phyloP scores from a whole-genome alignment of 1,140 invertebrate genomes.

The Chironomus striatipennis region DNA sequence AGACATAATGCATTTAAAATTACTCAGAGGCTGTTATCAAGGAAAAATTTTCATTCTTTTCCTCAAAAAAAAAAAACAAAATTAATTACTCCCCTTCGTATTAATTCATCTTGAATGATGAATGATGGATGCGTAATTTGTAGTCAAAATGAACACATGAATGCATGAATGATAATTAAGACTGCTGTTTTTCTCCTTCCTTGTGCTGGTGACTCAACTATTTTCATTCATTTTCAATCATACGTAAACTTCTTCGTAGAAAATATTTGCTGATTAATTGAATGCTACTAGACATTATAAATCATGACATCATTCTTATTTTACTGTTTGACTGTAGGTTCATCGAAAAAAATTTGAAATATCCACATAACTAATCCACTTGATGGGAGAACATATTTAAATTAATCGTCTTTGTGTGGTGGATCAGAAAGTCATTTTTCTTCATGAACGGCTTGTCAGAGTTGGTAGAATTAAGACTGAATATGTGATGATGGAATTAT shows the following conservation, averaged over 20 bases:
- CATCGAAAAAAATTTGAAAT: conserved; percentile 1
- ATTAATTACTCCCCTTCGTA: too few species aligned
- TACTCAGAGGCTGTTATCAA: not conserved
- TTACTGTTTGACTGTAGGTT: not conserved
- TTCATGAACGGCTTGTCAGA: too few species aligned
- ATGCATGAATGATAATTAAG: not conserved
- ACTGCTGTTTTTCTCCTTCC: too few species aligned
- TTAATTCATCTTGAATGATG: not conserved
- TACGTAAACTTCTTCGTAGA: too few species aligned
- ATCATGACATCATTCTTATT: not conserved
- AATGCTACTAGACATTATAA: not conserved
- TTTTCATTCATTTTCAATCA: too few species aligned
- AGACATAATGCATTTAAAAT: not conserved
- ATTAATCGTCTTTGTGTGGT: not conserved
- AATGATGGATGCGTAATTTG: conserved; percentile 7
- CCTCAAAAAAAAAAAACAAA: too few species aligned
- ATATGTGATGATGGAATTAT: too few species aligned
- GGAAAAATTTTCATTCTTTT: not conserved
- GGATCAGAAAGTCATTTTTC: too few species aligned
- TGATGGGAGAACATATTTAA: not conserved
- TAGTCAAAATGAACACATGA: not conserved
- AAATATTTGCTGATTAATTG: not conserved
- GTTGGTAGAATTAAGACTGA: too few species aligned
- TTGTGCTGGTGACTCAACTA: too few species aligned
- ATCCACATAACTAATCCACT: not conserved